These are phyloP conservation scores for Nomada fucata DNA, from an alignment of 2,888 invertebrate genomes.

Conservation along the genomic window DNA sequence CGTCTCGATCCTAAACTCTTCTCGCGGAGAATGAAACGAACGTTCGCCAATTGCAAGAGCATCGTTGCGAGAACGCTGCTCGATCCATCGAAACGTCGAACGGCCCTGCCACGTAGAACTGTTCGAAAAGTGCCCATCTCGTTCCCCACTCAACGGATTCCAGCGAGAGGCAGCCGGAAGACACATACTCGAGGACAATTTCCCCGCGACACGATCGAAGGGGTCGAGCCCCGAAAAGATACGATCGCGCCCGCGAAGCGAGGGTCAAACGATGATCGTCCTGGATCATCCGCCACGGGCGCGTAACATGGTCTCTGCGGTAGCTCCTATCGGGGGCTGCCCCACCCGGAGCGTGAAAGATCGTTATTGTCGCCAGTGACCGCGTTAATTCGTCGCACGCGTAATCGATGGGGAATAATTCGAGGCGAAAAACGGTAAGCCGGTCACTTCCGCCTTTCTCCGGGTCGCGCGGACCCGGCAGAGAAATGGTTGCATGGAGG, in stretches of 20 bases:
- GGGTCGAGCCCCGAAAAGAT: constrained; percentile 28
- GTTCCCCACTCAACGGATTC: background rate
- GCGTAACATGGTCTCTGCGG: constrained; percentile 42
- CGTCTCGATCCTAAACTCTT: no score
- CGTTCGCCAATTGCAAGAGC: no score
- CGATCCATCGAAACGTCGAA: no score
- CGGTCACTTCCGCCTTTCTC: constrained; percentile 56
- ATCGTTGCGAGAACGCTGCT: no score
- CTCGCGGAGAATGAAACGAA: background rate
- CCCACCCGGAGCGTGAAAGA: constrained; percentile 33
- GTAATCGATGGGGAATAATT: constrained; percentile 43
- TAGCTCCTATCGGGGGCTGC: constrained; percentile 18
- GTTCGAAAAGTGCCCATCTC: no score
- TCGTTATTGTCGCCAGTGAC: constrained; percentile 66
- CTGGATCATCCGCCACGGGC: background rate
- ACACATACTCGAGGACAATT: background rate
- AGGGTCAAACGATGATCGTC: background rate
- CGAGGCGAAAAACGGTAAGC: constrained; percentile 50
- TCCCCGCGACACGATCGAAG: constrained; percentile 6
- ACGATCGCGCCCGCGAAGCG: constrained; percentile 5
- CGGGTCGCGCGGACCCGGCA: constrained; percentile 2
- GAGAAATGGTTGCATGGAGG: background rate
- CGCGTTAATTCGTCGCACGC: constrained; percentile 57
- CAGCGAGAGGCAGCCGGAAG: background rate
- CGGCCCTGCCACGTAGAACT: no score